A percentile compares a stretch with the other conserved stretches of the same genome.
These are phyloP conservation scores for Rhadinocentrus ornatus DNA, from an alignment of 2,797 vertebrate species.

Conservation along the genomic window DNA sequence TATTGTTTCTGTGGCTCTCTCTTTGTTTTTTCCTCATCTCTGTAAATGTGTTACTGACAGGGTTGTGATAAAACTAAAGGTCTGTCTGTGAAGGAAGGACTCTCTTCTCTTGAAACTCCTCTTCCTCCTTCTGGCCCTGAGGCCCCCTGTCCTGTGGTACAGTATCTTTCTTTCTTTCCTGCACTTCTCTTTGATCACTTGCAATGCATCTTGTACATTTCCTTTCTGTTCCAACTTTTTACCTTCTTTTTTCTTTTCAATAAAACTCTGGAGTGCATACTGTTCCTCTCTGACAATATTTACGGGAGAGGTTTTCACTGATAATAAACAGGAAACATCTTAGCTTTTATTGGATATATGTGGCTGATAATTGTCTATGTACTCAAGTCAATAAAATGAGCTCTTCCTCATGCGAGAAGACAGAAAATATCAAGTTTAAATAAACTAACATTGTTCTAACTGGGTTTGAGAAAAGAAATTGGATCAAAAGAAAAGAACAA, in stretches of 20 bases:
- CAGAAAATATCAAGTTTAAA: neutral
- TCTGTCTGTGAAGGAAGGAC: constrained; percentile 75
- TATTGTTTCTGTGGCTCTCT: constrained; percentile 37
- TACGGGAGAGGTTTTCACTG: neutral
- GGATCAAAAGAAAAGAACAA: neutral
- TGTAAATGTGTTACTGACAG: constrained; percentile 82
- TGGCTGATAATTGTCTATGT: neutral
- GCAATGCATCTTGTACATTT: constrained; percentile 4
- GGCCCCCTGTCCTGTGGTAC: constrained; percentile 88
- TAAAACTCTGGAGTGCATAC: constrained; percentile 10
- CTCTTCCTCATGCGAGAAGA: neutral
- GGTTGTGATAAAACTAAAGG: constrained; percentile 76
- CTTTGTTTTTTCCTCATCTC: constrained; percentile 35
- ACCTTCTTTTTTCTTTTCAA: neutral
- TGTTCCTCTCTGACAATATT: neutral
- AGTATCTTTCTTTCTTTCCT: constrained; percentile 73
- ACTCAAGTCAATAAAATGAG: neutral
- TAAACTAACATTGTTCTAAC: constrained; percentile 1
- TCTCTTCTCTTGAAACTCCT: constrained; percentile 69
- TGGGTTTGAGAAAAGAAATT: neutral
- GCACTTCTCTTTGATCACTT: constrained; percentile 42
- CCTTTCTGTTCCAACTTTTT: constrained; percentile 14
- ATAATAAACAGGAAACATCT: neutral
- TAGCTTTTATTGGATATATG: neutral
- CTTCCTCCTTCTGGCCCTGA: constrained; percentile 77